A percentile compares a stretch with the other conserved stretches of the same genome.
Conservation (phyloP, 1,140 invertebrate species). For the Anastrepha obliqua region DNA sequence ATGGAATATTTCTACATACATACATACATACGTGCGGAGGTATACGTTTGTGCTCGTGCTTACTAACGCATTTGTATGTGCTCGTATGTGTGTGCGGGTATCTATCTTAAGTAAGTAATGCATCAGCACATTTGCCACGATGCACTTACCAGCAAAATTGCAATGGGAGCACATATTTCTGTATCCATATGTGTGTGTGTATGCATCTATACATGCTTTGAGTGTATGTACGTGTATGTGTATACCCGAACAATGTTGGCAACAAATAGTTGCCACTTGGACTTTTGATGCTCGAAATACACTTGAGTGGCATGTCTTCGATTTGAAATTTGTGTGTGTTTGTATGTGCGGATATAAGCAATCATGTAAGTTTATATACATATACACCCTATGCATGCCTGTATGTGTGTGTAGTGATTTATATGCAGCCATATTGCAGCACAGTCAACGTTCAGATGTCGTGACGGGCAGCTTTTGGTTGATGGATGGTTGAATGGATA, state of each 20-base stretch:
- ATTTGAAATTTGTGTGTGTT: slow-evolving; percentile 6
- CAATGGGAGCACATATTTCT: background rate
- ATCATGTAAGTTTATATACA: background rate
- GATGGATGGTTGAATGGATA: slow-evolving; percentile 32
- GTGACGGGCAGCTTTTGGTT: background rate
- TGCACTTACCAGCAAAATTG: background rate
- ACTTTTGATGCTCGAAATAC: slow-evolving; percentile 38
- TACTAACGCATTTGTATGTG: background rate
- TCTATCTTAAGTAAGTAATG: slow-evolving; percentile 25
- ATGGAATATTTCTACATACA: background rate
- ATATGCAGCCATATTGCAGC: background rate
- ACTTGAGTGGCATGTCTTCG: slow-evolving; percentile 30
- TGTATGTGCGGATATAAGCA: background rate
- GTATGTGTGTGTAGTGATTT: background rate
- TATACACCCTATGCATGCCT: background rate
- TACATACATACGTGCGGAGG: background rate
- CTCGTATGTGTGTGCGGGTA: background rate
- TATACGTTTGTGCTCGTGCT: background rate
- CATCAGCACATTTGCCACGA: background rate
- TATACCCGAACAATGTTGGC: background rate
- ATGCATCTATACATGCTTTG: background rate
- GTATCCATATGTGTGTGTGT: background rate
- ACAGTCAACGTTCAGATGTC: background rate
- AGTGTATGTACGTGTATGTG: background rate
- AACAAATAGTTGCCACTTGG: slow-evolving; percentile 46